Percentiles rank a stretch among this genome's conserved stretches.
Conservation (phyloP, 1,140 invertebrate species). For the Chrysopa pallens region DNA sequence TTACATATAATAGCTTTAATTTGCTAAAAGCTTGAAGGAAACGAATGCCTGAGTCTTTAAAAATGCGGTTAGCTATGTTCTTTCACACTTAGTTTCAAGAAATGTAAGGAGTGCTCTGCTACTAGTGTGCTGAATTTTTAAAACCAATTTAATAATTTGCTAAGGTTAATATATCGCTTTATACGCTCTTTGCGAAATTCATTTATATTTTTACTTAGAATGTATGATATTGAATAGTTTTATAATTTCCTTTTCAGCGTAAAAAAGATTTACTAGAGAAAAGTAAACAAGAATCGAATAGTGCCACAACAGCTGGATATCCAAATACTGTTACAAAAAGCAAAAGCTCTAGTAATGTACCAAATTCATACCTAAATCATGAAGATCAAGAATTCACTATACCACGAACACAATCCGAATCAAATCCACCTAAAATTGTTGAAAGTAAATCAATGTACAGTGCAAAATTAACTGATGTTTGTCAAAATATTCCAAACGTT, state of each 20-base stretch:
- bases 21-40: too few relatives aligned
- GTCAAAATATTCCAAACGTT: too few relatives aligned
- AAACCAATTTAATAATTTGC: too few relatives aligned
- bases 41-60: too few relatives aligned
- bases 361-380: conserved; percentile 22
- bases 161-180: too few relatives aligned
- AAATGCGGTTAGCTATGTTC: too few relatives aligned
- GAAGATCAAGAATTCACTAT: conserved; percentile 25
- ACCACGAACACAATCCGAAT: conserved; percentile 19
- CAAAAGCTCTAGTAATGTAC: conserved; percentile 23
- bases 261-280: conserved; percentile 28
- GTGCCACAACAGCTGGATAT: conserved; percentile 27
- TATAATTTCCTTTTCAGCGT: conserved; percentile 24
- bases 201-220: conserved; percentile 21
- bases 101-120: too few relatives aligned
- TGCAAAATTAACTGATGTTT: conserved; percentile 6
- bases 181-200: conserved; percentile 20
- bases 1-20: too few relatives aligned
- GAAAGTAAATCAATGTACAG: conserved; percentile 9
- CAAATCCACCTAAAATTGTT: conserved; percentile 15
- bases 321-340: conserved; percentile 19
- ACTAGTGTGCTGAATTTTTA: too few relatives aligned
- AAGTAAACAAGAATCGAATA: conserved; percentile 22
- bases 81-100: too few relatives aligned
- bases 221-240: conserved; percentile 23